A percentile compares a stretch with the other conserved stretches of the same genome.
phyloP scores from a whole-genome alignment of 2,113 vertebrate genomes.

The Xenopus laevis region DNA sequence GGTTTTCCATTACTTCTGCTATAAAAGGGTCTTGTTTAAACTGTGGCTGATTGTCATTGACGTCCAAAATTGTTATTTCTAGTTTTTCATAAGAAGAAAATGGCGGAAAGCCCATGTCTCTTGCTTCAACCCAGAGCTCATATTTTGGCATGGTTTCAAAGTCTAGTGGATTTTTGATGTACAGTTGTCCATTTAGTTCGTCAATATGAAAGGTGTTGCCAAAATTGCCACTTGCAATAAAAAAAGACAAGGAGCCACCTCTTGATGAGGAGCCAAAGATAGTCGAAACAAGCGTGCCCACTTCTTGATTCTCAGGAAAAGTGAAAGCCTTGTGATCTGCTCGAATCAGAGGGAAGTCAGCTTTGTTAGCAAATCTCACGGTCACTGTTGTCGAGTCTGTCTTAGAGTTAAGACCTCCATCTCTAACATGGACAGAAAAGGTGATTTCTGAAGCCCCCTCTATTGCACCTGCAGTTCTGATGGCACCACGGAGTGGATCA shows the following conservation, averaged over 20 bases:
- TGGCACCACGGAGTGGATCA: slow-evolving; percentile 83
- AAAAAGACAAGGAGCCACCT: slow-evolving; percentile 84
- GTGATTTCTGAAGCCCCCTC: slow-evolving; percentile 81
- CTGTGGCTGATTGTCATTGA: slow-evolving; percentile 86
- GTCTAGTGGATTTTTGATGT: slow-evolving; percentile 75
- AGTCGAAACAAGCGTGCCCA: slow-evolving; percentile 77
- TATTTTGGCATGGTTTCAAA: slow-evolving; percentile 89
- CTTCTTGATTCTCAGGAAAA: slow-evolving; percentile 84
- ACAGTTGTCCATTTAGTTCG: slow-evolving; percentile 86
- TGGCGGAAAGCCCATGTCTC: slow-evolving; percentile 91
- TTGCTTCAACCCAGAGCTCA: slow-evolving; percentile 88
- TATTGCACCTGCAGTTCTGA: slow-evolving; percentile 76
- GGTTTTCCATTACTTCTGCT: slow-evolving; percentile 83
- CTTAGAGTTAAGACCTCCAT: slow-evolving; percentile 75
- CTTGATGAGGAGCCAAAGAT: slow-evolving; percentile 80
- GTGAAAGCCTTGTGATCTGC: slow-evolving; percentile 77
- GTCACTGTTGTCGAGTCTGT: slow-evolving; percentile 90
- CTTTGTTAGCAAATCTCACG: slow-evolving; percentile 82
- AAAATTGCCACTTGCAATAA: slow-evolving; percentile 91
- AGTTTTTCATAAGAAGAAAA: slow-evolving; percentile 91
- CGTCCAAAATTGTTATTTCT: slow-evolving; percentile 79
- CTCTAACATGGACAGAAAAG: slow-evolving; percentile 86
- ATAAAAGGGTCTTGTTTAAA: slow-evolving; percentile 85
- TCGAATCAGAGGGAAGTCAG: slow-evolving; percentile 81
- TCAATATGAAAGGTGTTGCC: slow-evolving; percentile 85